Conservation (phyloP, 23 tunicate genomes). For the Clavelina lepadiformis region DNA sequence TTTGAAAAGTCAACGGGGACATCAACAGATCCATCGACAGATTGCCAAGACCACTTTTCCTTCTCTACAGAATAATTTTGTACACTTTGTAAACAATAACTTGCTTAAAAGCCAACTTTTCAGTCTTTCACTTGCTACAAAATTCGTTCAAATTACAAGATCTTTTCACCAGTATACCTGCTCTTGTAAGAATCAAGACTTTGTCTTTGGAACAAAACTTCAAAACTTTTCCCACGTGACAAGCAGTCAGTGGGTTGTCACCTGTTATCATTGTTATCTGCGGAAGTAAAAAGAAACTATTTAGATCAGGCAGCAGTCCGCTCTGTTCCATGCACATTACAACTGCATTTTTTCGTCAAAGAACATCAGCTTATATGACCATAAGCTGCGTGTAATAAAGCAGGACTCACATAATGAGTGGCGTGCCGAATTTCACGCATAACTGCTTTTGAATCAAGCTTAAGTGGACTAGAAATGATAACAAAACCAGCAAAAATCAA, state of each 20-base stretch:
- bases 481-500: slow-evolving; percentile 86
- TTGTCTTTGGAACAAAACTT: slow-evolving; percentile 33
- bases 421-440: slow-evolving; percentile 74
- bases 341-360: too few species aligned
- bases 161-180: slow-evolving; percentile 3
- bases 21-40: slow-evolving; percentile 32
- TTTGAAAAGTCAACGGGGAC: slow-evolving; percentile 30
- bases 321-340: too few species aligned
- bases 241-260: slow-evolving; percentile 93
- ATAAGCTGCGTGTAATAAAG: too few species aligned
- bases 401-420: slow-evolving; percentile 76
- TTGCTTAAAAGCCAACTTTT: background rate
- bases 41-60: slow-evolving; percentile 47
- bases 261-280: slow-evolving; percentile 98
- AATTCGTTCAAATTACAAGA: background rate
- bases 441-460: slow-evolving; percentile 79
- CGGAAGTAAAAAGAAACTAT: background rate
- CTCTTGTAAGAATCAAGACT: slow-evolving; percentile 38
- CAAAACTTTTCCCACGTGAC: slow-evolving; percentile 87
- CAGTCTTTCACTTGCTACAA: too few species aligned
- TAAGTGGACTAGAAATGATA: slow-evolving; percentile 80
- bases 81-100: too few species aligned
- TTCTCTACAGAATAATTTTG: background rate
- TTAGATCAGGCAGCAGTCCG: too few species aligned
- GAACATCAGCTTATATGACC: too few species aligned